These are phyloP conservation scores for Beris chalybata DNA, from an alignment of 2,888 invertebrate species.

Conservation along the genomic window DNA sequence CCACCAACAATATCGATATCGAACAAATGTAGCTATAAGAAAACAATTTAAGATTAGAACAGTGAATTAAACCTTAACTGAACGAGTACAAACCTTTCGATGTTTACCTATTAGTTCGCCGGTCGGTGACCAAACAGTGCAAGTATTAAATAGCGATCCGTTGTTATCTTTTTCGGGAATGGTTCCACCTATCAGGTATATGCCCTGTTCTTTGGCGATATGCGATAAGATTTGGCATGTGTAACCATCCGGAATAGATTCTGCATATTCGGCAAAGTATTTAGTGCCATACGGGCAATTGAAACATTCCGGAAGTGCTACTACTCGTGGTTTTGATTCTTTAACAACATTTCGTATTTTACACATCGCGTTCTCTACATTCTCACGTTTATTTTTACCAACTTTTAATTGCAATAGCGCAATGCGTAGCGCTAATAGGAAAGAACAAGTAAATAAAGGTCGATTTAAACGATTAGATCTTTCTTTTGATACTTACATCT, in stretches of 20 bases:
- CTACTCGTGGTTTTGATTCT: slow-evolving; percentile 63
- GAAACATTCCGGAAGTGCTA: slow-evolving; percentile 85
- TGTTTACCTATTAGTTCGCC: slow-evolving; percentile 80
- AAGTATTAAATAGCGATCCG: slow-evolving; percentile 76
- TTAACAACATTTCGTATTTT: slow-evolving; percentile 72
- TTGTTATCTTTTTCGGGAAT: slow-evolving; percentile 75
- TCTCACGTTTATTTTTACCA: slow-evolving; percentile 71
- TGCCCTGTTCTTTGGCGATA: slow-evolving; percentile 72
- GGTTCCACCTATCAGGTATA: slow-evolving; percentile 88
- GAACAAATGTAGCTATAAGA: slow-evolving; percentile 80
- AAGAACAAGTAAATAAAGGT: neutral
- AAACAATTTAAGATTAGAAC: neutral
- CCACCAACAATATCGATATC: slow-evolving; percentile 94
- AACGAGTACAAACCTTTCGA: slow-evolving; percentile 67
- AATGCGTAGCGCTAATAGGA: slow-evolving; percentile 63
- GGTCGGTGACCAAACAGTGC: slow-evolving; percentile 78
- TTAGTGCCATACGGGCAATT: slow-evolving; percentile 92
- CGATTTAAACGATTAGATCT: too few species aligned
- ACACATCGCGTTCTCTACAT: slow-evolving; percentile 71
- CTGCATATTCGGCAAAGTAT: slow-evolving; percentile 84
- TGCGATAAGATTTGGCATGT: slow-evolving; percentile 72
- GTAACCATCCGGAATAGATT: slow-evolving; percentile 76
- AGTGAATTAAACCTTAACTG: neutral
- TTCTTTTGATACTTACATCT: slow-evolving; percentile 16
- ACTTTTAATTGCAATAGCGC: slow-evolving; percentile 85